Evolutionary conservation across 2,888 invertebrate species (phyloP).

Genomic region (Epicampocera succincta): DNA sequence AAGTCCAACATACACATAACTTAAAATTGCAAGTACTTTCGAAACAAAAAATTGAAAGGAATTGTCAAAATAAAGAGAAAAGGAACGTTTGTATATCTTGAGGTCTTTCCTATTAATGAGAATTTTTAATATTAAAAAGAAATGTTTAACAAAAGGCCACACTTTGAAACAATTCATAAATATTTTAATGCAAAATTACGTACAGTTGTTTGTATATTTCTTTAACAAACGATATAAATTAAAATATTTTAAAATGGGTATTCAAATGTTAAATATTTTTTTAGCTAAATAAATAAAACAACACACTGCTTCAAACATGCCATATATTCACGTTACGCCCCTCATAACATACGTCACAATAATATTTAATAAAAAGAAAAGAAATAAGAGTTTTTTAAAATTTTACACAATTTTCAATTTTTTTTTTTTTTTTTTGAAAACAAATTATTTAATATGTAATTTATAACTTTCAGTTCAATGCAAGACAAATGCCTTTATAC

Average conservation of each 20-base stretch:
- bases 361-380: conserved; percentile 17
- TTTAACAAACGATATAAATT: background rate
- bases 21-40: background rate
- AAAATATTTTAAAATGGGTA: conserved; percentile 12
- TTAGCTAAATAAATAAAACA: conserved; percentile 26
- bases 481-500: conserved; percentile 66
- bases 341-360: conserved; percentile 67
- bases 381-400: conserved; percentile 6
- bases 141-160: background rate
- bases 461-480: conserved; percentile 38
- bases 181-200: conserved; percentile 64
- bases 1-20: too few species aligned
- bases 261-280: conserved; percentile 16
- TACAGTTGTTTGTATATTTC: conserved; percentile 36
- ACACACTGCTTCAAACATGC: conserved; percentile 66
- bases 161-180: conserved; percentile 29
- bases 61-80: too few species aligned
- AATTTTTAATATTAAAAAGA: too few species aligned
- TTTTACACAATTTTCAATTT: background rate
- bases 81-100: too few species aligned
- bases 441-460: conserved; percentile 38
- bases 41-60: background rate
- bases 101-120: background rate
- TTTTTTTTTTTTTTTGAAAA: background rate
- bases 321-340: conserved; percentile 66